Evolutionary conservation across 2,888 invertebrate species (phyloP), one percentile per base, ranked within the genome.

Genomic region (Pharmacophagus antenor): DNA sequence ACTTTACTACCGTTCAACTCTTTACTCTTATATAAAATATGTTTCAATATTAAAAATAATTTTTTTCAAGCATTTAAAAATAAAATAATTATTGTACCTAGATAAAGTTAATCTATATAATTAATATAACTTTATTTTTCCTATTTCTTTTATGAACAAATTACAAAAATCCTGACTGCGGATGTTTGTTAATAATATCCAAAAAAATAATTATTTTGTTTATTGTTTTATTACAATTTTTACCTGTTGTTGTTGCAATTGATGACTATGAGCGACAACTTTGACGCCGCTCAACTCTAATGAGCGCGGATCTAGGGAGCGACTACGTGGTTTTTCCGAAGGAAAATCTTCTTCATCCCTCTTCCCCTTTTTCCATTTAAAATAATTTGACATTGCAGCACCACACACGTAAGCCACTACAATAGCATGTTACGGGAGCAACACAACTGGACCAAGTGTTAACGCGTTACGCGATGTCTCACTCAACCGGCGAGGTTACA

Each of bases 291-390:
- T 94, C 58, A 93, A 86, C 74, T 95, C 94, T 73, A 95, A 82
- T 8, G 94, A 92, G 65, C 94, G 92, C 25, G 95, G 93, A 79
- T 95, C 95, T 79, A 95, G 81, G 0, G 95, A 95, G 63, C 94
- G 91, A 79, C 95, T 95, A 56, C 95, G 91, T 10, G 94, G 95
- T 71, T 95, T 94, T 66, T 88, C 86, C 49, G 91, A 87, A 74
- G 85, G 91, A 70, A 91, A 91, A 69, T 88, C 91, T 67, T 86
- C 87, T 65, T 92, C 93, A 72, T 92, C 92, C 68, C 92, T 85
- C 68, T 92, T 92, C 52, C 93, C 92, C 69, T 93, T 93, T 73
- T 93, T 94, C 94, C 94, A 94, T 65, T 93, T 92, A 76, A 94
- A 94, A 73, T 94, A 94, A 70, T 93, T 93, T 64, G 94, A 92